Evolutionary conservation across 1,140 invertebrate genomes (phyloP).

Genomic region (Epicauta chinensis): DNA sequence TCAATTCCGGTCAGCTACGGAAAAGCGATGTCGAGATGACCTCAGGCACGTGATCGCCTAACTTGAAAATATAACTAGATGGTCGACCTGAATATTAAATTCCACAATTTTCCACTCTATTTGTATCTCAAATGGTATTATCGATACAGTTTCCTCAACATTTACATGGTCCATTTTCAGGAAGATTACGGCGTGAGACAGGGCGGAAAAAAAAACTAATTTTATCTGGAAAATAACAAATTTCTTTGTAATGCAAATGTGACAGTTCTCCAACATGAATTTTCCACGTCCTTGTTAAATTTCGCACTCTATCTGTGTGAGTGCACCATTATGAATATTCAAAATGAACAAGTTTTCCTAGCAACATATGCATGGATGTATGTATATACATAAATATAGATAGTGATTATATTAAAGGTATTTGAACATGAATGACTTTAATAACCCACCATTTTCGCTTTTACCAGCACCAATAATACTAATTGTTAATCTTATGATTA

Average conservation of each 20-base stretch:
- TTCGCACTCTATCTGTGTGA: conserved; percentile 10
- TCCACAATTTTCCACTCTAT: background rate
- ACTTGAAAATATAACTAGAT: conserved; percentile 20
- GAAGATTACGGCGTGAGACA: too few relatives aligned
- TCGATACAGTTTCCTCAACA: too few relatives aligned
- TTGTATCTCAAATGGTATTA: too few relatives aligned
- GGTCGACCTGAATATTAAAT: conserved; percentile 20
- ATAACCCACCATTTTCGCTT: too few relatives aligned
- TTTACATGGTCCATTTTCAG: too few relatives aligned
- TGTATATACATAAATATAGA: too few relatives aligned
- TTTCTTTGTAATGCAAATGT: conserved; percentile 12
- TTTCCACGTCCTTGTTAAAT: conserved; percentile 14
- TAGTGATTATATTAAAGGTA: too few relatives aligned
- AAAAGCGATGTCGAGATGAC: conserved; percentile 21
- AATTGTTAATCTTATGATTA: too few relatives aligned
- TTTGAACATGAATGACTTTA: too few relatives aligned
- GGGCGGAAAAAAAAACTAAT: conserved; percentile 5
- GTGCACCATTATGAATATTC: conserved; percentile 16
- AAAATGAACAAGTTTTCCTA: background rate
- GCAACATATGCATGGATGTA: too few relatives aligned
- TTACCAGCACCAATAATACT: too few relatives aligned
- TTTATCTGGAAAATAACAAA: conserved; percentile 5
- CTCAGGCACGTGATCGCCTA: conserved; percentile 20
- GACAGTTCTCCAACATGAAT: conserved; percentile 12
- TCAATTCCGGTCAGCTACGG: conserved; percentile 21